Evolutionary conservation across 2,797 vertebrate species (phyloP).

Genomic region (Rachycentron canadum): DNA sequence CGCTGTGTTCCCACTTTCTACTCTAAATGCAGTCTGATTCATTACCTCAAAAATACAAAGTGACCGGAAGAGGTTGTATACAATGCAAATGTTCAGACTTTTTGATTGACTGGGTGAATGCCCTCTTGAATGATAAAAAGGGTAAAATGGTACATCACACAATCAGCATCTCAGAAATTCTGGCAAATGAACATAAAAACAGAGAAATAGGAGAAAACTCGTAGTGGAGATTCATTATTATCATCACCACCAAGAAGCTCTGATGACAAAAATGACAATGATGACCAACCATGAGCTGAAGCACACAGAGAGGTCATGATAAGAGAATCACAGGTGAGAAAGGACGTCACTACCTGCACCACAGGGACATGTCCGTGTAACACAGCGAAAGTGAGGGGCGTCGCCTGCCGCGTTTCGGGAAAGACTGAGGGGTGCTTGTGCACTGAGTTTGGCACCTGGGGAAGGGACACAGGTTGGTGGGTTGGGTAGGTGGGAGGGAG

Average conservation of each 20-base stretch:
- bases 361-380: constrained; percentile 99
- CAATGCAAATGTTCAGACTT: constrained; percentile 2
- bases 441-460: constrained; percentile 98
- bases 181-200: background rate
- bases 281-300: constrained; percentile 70
- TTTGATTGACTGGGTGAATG: background rate
- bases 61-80: constrained; percentile 18
- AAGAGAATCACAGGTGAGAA: constrained; percentile 71
- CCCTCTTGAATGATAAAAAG: constrained; percentile 4
- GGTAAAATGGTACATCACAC: background rate
- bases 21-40: constrained; percentile 57
- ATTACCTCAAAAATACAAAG: constrained; percentile 52
- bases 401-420: constrained; percentile 98
- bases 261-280: constrained; percentile 66
- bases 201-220: constrained; percentile 48
- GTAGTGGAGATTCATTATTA: constrained; percentile 35
- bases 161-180: background rate
- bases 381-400: constrained; percentile 98
- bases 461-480: constrained; percentile 79
- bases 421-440: constrained; percentile 99
- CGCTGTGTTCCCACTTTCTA: constrained; percentile 59
- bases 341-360: constrained; percentile 93
- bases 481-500: constrained; percentile 57
- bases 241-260: constrained; percentile 38
- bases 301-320: constrained; percentile 68